Conservation (phyloP, 2,888 invertebrate species). For the Epinotia ramella region DNA sequence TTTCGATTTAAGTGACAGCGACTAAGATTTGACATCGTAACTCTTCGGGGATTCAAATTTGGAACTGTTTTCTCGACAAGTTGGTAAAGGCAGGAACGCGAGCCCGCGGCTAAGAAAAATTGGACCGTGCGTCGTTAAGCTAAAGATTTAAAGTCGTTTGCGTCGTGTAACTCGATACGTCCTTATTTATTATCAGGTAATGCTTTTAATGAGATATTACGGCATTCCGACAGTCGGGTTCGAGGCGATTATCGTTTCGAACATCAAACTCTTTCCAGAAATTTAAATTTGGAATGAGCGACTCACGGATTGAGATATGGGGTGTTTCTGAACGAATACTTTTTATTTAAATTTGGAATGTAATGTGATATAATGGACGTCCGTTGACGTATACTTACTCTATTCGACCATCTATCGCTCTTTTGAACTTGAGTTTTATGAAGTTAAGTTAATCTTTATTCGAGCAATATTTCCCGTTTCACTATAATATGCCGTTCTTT, state of each 20-base stretch:
- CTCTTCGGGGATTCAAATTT: conserved; percentile 77
- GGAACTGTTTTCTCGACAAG: conserved; percentile 62
- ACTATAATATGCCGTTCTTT: not conserved
- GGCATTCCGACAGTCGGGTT: conserved; percentile 73
- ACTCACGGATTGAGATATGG: conserved; percentile 75
- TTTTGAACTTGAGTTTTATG: conserved; percentile 54
- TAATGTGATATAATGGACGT: conserved; percentile 71
- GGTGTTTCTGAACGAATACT: conserved; percentile 72
- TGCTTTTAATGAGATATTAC: conserved; percentile 80
- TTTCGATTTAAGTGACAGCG: conserved; percentile 73
- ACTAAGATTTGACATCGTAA: conserved; percentile 76
- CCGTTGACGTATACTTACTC: conserved; percentile 67
- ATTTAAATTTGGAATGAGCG: conserved; percentile 78
- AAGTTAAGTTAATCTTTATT: conserved; percentile 25
- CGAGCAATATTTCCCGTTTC: conserved; percentile 8
- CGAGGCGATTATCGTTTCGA: conserved; percentile 75
- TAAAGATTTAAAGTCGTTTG: conserved; percentile 63
- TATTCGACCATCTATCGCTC: conserved; percentile 57
- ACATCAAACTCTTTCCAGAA: conserved; percentile 81
- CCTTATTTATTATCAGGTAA: conserved; percentile 62
- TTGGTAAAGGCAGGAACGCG: conserved; percentile 55
- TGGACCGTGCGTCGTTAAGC: conserved; percentile 56
- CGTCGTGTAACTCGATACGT: conserved; percentile 57
- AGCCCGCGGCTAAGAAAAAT: conserved; percentile 54
- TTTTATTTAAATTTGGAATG: conserved; percentile 77